These are phyloP conservation scores for Myocastor coypus DNA, from an alignment of 2,113 vertebrate species.

Conservation along the genomic window DNA sequence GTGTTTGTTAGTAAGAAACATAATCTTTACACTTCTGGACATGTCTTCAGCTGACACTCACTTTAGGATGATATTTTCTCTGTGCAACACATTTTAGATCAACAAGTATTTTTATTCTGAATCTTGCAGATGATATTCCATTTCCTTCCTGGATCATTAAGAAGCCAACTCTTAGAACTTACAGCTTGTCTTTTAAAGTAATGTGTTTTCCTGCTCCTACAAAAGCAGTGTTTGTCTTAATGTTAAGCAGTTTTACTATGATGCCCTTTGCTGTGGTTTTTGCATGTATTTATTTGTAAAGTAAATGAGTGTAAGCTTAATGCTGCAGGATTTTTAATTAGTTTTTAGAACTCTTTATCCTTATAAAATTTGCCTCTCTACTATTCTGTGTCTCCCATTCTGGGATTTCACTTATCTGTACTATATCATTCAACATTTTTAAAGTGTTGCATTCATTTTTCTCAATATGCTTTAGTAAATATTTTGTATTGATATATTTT, in stretches of 20 bases:
- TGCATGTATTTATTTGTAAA: not conserved
- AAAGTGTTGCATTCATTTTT: not conserved
- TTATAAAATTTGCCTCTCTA: not conserved
- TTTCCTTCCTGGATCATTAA: not conserved
- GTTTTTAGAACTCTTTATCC: not conserved
- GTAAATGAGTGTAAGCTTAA: not conserved
- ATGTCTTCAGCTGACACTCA: not conserved
- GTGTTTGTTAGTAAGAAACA: not conserved
- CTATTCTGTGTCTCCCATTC: not conserved
- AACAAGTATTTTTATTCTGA: not conserved
- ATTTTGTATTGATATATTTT: constrained; percentile 3
- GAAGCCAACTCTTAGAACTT: not conserved
- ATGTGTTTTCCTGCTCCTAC: not conserved
- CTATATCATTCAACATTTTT: not conserved
- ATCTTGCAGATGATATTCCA: too few relatives aligned
- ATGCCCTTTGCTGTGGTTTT: not conserved
- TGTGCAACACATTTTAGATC: not conserved
- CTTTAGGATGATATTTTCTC: not conserved
- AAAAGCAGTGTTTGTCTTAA: not conserved
- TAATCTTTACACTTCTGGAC: not conserved
- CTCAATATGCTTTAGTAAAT: not conserved
- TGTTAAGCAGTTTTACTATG: not conserved
- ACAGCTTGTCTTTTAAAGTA: not conserved
- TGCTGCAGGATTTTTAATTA: not conserved
- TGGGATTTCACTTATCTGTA: not conserved